Evolutionary conservation across 2,113 vertebrate species (phyloP).

Genomic region (Peromyscus maniculatus): DNA sequence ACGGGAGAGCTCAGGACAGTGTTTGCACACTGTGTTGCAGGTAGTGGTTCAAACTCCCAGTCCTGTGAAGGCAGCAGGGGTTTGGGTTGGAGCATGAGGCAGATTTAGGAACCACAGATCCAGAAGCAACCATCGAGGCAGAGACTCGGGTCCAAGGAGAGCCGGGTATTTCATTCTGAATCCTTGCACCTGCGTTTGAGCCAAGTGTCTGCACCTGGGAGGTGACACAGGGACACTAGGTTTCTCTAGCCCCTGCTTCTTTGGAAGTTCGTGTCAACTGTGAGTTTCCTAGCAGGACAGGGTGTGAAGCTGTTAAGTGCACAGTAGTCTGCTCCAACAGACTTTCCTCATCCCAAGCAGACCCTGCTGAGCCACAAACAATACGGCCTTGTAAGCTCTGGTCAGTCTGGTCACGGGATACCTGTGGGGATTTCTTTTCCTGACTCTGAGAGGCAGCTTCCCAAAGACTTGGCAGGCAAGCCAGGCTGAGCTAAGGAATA

Average conservation of each 20-base stretch:
- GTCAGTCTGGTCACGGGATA: conserved; percentile 52
- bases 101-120: background rate
- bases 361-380: conserved; percentile 67
- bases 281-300: conserved; percentile 39
- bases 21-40: background rate
- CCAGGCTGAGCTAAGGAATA: conserved; percentile 56
- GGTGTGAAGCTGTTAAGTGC: conserved; percentile 65
- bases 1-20: background rate
- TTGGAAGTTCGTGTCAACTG: background rate
- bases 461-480: conserved; percentile 62
- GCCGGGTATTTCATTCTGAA: background rate
- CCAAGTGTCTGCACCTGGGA: background rate
- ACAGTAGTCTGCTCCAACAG: conserved; percentile 70
- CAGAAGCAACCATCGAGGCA: background rate
- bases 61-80: background rate
- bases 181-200: background rate
- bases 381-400: conserved; percentile 56
- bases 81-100: background rate
- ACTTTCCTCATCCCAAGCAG: conserved; percentile 56
- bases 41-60: background rate
- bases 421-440: conserved; percentile 60
- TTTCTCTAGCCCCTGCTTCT: background rate
- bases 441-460: conserved; percentile 65
- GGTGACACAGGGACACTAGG: too few relatives aligned
- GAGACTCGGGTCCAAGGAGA: background rate